Percentiles rank a stretch among this genome's conserved stretches.
phyloP scores from a whole-genome alignment of 2,113 vertebrate genomes.

The Phyllostomus discolor region DNA sequence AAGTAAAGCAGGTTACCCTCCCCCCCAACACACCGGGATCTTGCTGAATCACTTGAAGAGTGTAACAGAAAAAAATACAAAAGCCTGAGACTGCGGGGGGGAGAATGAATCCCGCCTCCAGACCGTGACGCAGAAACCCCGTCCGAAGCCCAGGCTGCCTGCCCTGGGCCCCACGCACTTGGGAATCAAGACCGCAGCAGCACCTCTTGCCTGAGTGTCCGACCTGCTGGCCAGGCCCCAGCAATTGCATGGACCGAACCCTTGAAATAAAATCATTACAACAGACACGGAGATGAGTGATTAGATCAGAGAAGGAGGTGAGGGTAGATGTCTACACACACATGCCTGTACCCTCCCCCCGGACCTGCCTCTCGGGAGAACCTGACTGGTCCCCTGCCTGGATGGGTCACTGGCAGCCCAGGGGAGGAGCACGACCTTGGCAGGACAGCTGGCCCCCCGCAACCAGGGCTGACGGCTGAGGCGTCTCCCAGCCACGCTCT shows the following conservation, averaged over 20 bases:
- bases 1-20: not conserved
- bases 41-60: not conserved
- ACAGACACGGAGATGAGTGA: not conserved
- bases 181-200: not conserved
- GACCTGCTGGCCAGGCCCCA: not conserved
- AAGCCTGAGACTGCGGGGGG: not conserved
- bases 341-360: accelerated
- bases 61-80: not conserved
- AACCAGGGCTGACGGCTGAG: not conserved
- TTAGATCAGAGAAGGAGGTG: not conserved
- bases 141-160: not conserved
- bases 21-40: not conserved
- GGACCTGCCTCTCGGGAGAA: not conserved
- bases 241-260: not conserved
- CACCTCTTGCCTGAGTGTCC: not conserved
- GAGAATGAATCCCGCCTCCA: not conserved
- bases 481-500: not conserved
- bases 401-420: not conserved
- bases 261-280: not conserved
- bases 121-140: not conserved
- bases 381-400: too few relatives aligned
- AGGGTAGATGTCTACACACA: too few relatives aligned
- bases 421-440: not conserved
- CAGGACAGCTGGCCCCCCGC: not conserved
- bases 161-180: not conserved